Conservation (phyloP, 2,888 invertebrate species). For the Temnothorax rugatulus region DNA sequence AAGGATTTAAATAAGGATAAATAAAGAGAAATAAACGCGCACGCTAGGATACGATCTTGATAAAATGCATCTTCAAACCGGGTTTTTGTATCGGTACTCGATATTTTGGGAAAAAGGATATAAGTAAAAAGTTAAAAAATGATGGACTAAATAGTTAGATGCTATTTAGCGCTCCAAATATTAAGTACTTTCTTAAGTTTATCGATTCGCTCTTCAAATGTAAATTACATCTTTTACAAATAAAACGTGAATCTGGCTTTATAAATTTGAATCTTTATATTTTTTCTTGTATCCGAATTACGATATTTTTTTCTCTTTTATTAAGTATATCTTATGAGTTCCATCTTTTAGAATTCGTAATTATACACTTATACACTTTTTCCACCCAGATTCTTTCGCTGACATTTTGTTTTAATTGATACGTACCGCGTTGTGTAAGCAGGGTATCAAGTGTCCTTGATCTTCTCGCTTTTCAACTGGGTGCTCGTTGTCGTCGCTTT, state of each 20-base stretch:
- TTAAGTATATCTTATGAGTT: neutral
- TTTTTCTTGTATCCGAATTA: neutral
- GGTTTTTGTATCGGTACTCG: conserved; percentile 13
- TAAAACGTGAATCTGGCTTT: neutral
- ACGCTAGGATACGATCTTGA: neutral
- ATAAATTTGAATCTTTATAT: neutral
- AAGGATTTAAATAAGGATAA: neutral
- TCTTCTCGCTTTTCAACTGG: conserved; percentile 52
- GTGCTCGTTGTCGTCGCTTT: conserved; percentile 46
- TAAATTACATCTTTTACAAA: conserved; percentile 12
- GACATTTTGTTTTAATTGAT: conserved; percentile 39
- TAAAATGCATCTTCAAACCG: neutral
- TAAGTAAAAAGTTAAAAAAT: neutral
- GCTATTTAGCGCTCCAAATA: neutral
- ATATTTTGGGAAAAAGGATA: conserved; percentile 17
- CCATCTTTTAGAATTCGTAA: neutral
- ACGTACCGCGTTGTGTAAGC: conserved; percentile 39
- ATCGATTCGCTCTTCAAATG: neutral
- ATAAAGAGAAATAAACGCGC: conserved; percentile 6
- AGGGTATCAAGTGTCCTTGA: conserved; percentile 65
- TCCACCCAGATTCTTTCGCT: neutral
- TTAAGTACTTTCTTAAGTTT: conserved; percentile 7
- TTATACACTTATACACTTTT: neutral
- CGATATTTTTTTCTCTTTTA: neutral
- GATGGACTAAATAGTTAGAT: neutral